Conservation (phyloP, 2,888 invertebrate species). For the Melanotus villosus region DNA sequence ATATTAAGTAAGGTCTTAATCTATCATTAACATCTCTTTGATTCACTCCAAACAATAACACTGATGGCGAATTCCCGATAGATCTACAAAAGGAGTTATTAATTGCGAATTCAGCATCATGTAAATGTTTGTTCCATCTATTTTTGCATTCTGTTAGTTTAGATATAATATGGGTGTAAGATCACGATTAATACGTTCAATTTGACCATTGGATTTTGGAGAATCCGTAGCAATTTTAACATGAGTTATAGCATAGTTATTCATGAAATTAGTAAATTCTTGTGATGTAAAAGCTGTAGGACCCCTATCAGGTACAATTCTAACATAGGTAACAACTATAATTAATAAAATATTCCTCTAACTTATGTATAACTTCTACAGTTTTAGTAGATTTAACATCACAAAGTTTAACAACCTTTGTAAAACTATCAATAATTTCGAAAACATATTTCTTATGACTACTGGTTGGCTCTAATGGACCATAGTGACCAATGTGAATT, state of each 20-base stretch:
- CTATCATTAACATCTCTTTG: not conserved
- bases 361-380: constrained; percentile 43
- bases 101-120: constrained; percentile 45
- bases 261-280: too few species aligned
- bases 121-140: constrained; percentile 50
- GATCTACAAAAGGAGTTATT: constrained; percentile 42
- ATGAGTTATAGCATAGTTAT: constrained; percentile 49
- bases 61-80: constrained; percentile 32
- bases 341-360: constrained; percentile 47
- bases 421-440: constrained; percentile 53
- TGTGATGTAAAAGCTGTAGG: constrained; percentile 53
- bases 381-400: constrained; percentile 48
- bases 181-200: constrained; percentile 50
- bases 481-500: constrained; percentile 56
- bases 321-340: constrained; percentile 50
- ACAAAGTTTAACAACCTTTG: constrained; percentile 55
- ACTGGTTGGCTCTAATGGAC: constrained; percentile 51
- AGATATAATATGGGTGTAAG: constrained; percentile 54
- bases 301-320: constrained; percentile 55
- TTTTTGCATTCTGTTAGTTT: constrained; percentile 45
- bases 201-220: constrained; percentile 58
- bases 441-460: too few species aligned
- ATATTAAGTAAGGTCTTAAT: too few species aligned
- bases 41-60: not conserved
- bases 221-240: constrained; percentile 53